Base-by-base conservation (phyloP, 2,888 invertebrate species). In the Halictus ligatus region DNA sequence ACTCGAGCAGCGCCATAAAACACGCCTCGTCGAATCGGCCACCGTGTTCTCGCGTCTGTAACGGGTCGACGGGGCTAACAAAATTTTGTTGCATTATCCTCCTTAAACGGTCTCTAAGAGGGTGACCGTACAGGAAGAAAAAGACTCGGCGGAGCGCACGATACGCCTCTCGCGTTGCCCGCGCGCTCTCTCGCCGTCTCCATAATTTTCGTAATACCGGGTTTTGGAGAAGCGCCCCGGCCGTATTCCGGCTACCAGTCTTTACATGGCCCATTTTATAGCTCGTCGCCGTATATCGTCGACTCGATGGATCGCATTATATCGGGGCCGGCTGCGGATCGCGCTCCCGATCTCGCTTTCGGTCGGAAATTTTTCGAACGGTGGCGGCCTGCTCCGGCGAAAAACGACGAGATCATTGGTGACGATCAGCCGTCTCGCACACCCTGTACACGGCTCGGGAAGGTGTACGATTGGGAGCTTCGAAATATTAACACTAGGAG, bases 191-290 rank as follows among this genome's bases (percentile, higher is more conserved):
- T 89, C 89, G 89, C 90, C 91, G 92, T 83, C 83, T 89, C 89
- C 90, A 92, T 93, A 94, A 94, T 94, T 94, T 93, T 91, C 91
- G 90, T 94, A 95, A 95, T 95, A 94, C 93, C 91, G 94, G 94
- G 94, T 91, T 94, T 93, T 91, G 90, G 90, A 87, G 85, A 81
- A 88, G 89, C 90, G 90, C 82, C 88, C 91, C 91, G 89, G 77
- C 84, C 81, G 91, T 87, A 89, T 90, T 91, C 79, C 87, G 87
- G 94, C 94, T 94, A 94, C 94, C 93, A 93, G 94, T 94, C 94
- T 94, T 94, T 93, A 91, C 89, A 72, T 86, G 87, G 43, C 74
- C 88, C 73, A 88, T 91, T 92, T 93, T 92, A 87, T 94, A 92
- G 92, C 91, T 92, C 92, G 90, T 91, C 80, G 72, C 89, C 35